Base-by-base conservation (phyloP, 2,888 invertebrate genomes). In the Trimorus sp. region DNA sequence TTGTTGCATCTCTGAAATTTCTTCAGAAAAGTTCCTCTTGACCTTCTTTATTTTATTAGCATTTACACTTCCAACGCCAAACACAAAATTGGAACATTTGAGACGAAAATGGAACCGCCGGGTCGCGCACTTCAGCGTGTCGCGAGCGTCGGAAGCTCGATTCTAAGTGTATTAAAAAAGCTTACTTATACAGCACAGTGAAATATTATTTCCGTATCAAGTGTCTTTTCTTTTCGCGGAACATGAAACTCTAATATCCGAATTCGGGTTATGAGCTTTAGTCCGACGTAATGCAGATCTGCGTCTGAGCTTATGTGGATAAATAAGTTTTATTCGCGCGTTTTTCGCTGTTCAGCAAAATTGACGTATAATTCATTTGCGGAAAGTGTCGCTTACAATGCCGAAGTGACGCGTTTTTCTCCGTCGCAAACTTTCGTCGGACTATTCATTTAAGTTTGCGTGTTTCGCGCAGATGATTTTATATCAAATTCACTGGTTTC, bases 121-220 rank as follows among this genome's bases (percentile, higher is more conserved):
- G 9, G 26, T 11, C 54, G 54, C 36, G 16, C 58, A 49, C 2
- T 58, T 40, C 38, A 4, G 14, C n/a, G 9, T 38, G 38, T 58
- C 58, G 14, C 38, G 36, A 54, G 54, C 36, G 36, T n/a, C 36
- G 12, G 16, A 38, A 38, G 40, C 58, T 58, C 40, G 14, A 14
- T 3, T 38, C 6, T 60, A 66, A 53, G 40, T 15, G 37, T 53
- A 65, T 53, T 65, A 65, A 53, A 53, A 65, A 65, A 40, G 51
- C 53, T 65, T 53, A 65, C 53, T 53, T 53, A 14, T 37, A 65
- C 53, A 12, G 40, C 53, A 65, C 38, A 7, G 15, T 51, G 53
- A 40, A 53, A 11, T 16, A 40, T 40, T 15, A 65, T 65, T 65
- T 65, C 53, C 53, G 65, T 53, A 65, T 65, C 53, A 53, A 65